Percentiles rank a stretch among this genome's conserved stretches.
phyloP scores from a whole-genome alignment of 2,113 vertebrate genomes.

The Peromyscus maniculatus region DNA sequence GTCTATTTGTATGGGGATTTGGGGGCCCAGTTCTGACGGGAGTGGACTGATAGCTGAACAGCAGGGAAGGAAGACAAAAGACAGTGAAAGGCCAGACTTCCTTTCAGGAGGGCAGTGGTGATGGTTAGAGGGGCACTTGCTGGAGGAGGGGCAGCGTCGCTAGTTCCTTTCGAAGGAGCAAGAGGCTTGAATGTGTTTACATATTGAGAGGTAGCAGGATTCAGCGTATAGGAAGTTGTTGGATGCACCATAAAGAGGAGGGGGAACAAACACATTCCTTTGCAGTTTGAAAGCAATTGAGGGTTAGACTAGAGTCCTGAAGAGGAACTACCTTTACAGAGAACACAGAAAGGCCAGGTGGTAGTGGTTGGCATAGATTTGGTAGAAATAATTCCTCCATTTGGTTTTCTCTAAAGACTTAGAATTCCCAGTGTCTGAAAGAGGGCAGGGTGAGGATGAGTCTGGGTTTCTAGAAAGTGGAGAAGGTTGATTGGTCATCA shows the following conservation, averaged over 20 bases:
- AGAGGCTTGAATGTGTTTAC: not conserved
- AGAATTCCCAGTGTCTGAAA: not conserved
- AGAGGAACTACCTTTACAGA: not conserved
- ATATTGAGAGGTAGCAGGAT: not conserved
- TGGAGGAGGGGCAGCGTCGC: not conserved
- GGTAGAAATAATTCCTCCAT: not conserved
- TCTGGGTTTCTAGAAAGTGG: not conserved
- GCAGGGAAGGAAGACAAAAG: not conserved
- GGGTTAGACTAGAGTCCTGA: not conserved
- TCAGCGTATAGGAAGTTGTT: not conserved
- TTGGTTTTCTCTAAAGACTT: slow-evolving; percentile 3
- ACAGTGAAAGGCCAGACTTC: not conserved
- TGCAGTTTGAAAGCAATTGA: not conserved
- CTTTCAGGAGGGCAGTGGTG: not conserved
- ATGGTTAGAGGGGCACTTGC: not conserved
- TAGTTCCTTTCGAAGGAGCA: not conserved
- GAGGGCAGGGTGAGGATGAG: not conserved
- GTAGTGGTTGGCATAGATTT: not conserved
- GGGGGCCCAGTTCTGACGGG: not conserved
- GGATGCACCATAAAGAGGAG: not conserved
- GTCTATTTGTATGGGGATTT: not conserved
- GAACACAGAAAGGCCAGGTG: not conserved
- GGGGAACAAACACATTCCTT: no score
- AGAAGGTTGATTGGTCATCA: not conserved
- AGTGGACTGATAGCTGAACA: not conserved